Evolutionary conservation across 2,113 vertebrate species (phyloP).

Genomic region (Forbesichthys papilliferus): DNA sequence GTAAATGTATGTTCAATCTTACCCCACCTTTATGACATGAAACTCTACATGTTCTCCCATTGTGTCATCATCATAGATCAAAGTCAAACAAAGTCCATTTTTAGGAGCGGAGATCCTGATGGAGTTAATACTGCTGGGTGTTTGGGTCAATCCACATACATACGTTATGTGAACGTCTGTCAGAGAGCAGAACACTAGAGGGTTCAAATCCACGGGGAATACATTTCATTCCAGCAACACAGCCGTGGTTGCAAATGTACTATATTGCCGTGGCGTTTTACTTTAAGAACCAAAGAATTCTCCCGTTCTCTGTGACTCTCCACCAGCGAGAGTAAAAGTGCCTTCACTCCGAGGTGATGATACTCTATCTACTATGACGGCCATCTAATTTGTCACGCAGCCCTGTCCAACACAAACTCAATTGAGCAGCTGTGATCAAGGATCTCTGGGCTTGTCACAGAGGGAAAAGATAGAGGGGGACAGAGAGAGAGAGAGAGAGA

Average conservation of each 20-base stretch:
- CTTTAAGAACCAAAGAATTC: conserved; percentile 8
- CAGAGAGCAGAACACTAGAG: conserved; percentile 15
- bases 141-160: too few species aligned
- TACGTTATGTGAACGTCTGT: too few species aligned
- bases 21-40: too few species aligned
- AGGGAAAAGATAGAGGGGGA: background rate
- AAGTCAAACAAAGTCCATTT: too few species aligned
- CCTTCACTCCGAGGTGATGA: conserved; percentile 61
- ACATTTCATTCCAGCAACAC: conserved; percentile 57
- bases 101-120: too few species aligned
- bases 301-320: background rate
- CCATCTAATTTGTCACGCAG: conserved; percentile 58
- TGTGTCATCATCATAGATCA: too few species aligned
- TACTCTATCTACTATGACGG: conserved; percentile 54
- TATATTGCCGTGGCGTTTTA: conserved; percentile 28
- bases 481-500: background rate
- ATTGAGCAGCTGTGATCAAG: conserved; percentile 63
- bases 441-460: conserved; percentile 54
- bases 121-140: too few species aligned
- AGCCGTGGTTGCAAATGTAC: conserved; percentile 37
- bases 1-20: too few species aligned
- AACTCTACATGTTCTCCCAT: too few species aligned
- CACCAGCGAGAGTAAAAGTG: conserved; percentile 35
- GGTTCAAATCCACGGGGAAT: conserved; percentile 58
- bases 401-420: conserved; percentile 59